phyloP scores from a whole-genome alignment of 2,888 invertebrate species.

The Cryptus viduatorius region DNA sequence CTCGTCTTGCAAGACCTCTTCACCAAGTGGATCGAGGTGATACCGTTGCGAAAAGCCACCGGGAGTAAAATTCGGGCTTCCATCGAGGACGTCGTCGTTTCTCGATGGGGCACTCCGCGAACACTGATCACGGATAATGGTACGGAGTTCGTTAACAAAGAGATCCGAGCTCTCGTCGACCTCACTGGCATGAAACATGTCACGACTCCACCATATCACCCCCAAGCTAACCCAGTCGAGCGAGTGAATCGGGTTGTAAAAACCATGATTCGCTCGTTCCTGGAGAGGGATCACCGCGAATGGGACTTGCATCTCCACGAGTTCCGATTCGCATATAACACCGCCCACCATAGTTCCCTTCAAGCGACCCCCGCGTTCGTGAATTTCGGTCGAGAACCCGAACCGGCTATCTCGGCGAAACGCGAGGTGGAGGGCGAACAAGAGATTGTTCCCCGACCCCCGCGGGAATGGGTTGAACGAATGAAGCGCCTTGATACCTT shows the following conservation, averaged over 20 bases:
- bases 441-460: background rate
- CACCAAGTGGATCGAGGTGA: slow-evolving; percentile 66
- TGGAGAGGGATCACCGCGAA: background rate
- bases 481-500: background rate
- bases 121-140: background rate
- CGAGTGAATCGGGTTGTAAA: no score
- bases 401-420: background rate
- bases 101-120: slow-evolving; percentile 17
- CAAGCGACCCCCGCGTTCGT: background rate
- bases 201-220: background rate
- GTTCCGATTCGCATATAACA: background rate
- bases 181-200: background rate
- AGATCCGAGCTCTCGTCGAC: background rate
- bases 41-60: slow-evolving; percentile 62
- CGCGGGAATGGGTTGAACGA: background rate
- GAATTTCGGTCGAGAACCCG: background rate
- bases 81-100: slow-evolving; percentile 50
- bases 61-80: slow-evolving; percentile 35
- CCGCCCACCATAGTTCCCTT: background rate
- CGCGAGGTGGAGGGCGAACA: background rate
- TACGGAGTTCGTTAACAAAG: background rate
- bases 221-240: no score
- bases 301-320: background rate
- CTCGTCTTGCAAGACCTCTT: slow-evolving; percentile 67
- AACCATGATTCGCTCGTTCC: background rate